Conservation (phyloP, 2,113 vertebrate species). For the Ginglymostoma cirratum region DNA sequence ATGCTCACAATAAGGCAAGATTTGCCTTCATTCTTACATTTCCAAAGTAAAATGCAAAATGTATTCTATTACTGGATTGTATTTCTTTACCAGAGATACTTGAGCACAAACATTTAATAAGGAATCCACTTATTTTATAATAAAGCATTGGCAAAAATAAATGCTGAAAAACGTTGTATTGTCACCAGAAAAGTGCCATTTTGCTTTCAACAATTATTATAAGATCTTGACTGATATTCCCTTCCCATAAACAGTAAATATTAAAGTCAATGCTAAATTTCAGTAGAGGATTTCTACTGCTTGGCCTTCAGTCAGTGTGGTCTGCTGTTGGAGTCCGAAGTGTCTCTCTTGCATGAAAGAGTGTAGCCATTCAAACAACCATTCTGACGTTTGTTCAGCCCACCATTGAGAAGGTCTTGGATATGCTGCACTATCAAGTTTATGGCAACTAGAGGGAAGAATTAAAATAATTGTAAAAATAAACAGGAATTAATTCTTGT, state of each 20-base stretch:
- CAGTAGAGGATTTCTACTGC: slow-evolving; percentile 6
- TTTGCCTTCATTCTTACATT: background rate
- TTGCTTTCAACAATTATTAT: background rate
- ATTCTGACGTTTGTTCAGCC: slow-evolving; percentile 79
- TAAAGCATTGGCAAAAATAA: slow-evolving; percentile 17
- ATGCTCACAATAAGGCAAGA: background rate
- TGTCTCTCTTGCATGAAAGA: slow-evolving; percentile 67
- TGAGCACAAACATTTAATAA: slow-evolving; percentile 21
- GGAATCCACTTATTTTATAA: background rate
- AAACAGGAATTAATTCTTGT: background rate
- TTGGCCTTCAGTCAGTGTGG: slow-evolving; percentile 71
- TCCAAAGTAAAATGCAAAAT: background rate
- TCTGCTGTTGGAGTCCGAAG: slow-evolving; percentile 86
- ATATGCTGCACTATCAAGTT: slow-evolving; percentile 98
- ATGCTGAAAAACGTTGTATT: background rate
- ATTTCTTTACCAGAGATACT: slow-evolving; percentile 7
- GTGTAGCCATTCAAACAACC: slow-evolving; percentile 72
- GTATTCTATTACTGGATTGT: background rate
- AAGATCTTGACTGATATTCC: background rate
- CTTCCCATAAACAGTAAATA: background rate
- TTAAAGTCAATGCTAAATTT: slow-evolving; percentile 26
- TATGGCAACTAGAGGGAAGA: slow-evolving; percentile 76
- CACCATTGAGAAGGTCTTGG: slow-evolving; percentile 93
- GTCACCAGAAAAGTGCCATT: background rate
- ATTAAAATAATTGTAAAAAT: background rate